phyloP scores from a whole-genome alignment of 2,888 invertebrate genomes.

The Myopa tessellatipennis region DNA sequence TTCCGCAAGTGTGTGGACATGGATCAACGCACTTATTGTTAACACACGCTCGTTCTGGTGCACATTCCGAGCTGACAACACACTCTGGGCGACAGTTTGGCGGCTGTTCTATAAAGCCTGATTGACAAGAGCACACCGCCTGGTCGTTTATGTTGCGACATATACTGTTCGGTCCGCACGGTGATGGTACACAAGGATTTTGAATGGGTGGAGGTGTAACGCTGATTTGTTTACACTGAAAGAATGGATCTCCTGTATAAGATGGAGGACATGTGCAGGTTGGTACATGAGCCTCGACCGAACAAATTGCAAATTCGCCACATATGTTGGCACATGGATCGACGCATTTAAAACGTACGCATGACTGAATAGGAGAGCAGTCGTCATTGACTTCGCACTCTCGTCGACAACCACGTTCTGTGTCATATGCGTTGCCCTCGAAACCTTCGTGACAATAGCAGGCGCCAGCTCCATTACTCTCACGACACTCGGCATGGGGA shows the following conservation, averaged over 20 bases:
- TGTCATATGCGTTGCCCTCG: conserved; percentile 85
- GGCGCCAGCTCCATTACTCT: conserved; percentile 85
- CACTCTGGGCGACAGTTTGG: conserved; percentile 88
- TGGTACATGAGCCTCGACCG: conserved; percentile 82
- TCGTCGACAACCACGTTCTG: conserved; percentile 73
- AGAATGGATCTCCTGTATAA: conserved; percentile 86
- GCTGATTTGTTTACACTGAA: conserved; percentile 75
- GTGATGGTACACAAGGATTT: conserved; percentile 85
- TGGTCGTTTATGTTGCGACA: conserved; percentile 83
- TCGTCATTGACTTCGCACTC: conserved; percentile 86
- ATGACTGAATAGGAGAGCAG: conserved; percentile 78
- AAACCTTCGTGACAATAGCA: conserved; percentile 83
- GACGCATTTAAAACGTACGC: conserved; percentile 84
- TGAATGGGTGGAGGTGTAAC: conserved; percentile 65
- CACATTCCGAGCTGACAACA: conserved; percentile 87
- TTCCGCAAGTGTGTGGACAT: conserved; percentile 88
- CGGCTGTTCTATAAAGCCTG: conserved; percentile 82
- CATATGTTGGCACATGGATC: conserved; percentile 89
- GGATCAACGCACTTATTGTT: conserved; percentile 89
- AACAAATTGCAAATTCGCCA: conserved; percentile 82
- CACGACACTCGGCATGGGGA: conserved; percentile 84
- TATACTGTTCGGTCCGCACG: conserved; percentile 89
- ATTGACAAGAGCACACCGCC: conserved; percentile 87
- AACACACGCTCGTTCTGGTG: conserved; percentile 83
- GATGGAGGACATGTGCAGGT: conserved; percentile 81